phyloP scores from a whole-genome alignment of 2,113 vertebrate genomes.

The Butastur rufipennis region DNA sequence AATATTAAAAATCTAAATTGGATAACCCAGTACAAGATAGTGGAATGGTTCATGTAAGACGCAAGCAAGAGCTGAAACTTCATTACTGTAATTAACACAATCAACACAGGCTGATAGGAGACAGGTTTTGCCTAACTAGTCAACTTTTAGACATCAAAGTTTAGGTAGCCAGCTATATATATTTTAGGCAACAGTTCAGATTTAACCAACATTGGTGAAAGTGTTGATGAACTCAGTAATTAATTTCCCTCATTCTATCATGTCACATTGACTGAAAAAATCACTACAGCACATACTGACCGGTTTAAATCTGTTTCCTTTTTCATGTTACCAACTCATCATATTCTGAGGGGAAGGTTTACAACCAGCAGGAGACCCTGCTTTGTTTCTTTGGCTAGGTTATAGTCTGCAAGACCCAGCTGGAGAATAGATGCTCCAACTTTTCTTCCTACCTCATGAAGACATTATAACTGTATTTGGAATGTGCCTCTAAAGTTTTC shows the following conservation, averaged over 20 bases:
- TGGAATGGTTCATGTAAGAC: not conserved
- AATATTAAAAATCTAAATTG: not conserved
- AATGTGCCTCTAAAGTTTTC: not conserved
- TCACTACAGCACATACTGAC: not conserved
- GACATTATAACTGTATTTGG: not conserved
- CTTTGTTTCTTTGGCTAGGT: not conserved
- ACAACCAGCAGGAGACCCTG: not conserved
- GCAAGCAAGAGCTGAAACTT: not conserved
- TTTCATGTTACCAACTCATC: not conserved
- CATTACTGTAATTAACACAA: not conserved
- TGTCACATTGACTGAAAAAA: not conserved
- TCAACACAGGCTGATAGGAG: not conserved
- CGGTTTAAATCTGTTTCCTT: not conserved
- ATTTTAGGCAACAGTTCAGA: not conserved
- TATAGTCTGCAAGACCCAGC: not conserved
- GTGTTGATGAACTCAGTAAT: not conserved
- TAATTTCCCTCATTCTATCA: not conserved
- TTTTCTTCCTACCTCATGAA: not conserved
- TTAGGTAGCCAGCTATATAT: not conserved
- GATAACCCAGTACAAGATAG: not conserved
- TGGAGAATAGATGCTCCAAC: not conserved
- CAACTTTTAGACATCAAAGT: not conserved
- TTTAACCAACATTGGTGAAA: not conserved
- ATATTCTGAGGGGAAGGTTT: not conserved
- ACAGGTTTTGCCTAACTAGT: not conserved